A percentile compares a stretch with the other conserved stretches of the same genome.
Conservation (phyloP, 2,888 invertebrate species). For the Allophyes oxyacanthae region DNA sequence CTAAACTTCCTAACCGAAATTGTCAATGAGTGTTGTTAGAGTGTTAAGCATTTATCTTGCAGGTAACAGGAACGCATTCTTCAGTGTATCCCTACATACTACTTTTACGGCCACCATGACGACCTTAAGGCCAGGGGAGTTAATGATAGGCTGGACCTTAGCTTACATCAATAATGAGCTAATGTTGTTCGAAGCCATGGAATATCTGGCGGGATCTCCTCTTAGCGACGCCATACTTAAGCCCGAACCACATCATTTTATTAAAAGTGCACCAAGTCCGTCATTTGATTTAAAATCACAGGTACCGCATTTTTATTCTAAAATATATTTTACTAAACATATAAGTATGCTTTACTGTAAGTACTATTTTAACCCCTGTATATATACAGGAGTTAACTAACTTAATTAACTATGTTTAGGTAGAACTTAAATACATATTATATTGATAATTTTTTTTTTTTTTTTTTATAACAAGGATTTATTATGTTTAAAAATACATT, state of each 20-base stretch:
- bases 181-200: conserved; percentile 90
- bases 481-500: too few relatives aligned
- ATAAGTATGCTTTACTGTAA: too few relatives aligned
- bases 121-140: conserved; percentile 70
- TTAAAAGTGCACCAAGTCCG: conserved; percentile 45
- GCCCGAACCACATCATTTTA: conserved; percentile 86
- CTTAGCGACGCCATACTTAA: conserved; percentile 89
- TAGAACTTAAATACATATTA: too few relatives aligned
- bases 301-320: conserved; percentile 67
- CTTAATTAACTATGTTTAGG: too few relatives aligned
- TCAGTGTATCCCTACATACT: conserved; percentile 74
- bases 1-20: too few relatives aligned
- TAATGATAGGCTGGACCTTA: conserved; percentile 68
- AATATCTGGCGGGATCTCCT: conserved; percentile 89
- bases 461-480: too few relatives aligned
- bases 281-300: conserved; percentile 64
- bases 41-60: conserved; percentile 53
- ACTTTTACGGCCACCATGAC: conserved; percentile 78
- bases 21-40: not conserved
- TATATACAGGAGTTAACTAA: too few relatives aligned
- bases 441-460: too few relatives aligned
- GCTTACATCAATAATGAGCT: conserved; percentile 85
- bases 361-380: too few relatives aligned
- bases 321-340: too few relatives aligned
- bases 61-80: conserved; percentile 79